A percentile compares a stretch with the other conserved stretches of the same genome.
phyloP scores from a whole-genome alignment of 2,888 invertebrate species.

The Mesopsocus fuscifrons region DNA sequence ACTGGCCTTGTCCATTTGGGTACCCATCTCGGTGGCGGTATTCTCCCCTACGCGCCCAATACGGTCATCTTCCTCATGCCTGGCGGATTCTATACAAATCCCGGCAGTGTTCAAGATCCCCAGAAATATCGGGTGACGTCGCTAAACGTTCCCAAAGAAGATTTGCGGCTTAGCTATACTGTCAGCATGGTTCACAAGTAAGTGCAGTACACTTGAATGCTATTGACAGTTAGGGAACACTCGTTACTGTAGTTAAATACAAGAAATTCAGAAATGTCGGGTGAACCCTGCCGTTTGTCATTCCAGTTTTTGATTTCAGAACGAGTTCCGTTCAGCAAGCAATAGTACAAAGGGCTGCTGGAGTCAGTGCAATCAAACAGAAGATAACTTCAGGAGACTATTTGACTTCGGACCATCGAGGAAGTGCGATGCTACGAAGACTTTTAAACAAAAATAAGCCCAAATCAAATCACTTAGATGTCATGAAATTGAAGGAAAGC shows the following conservation, averaged over 20 bases:
- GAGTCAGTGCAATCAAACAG: conserved; percentile 28
- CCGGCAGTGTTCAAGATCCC: conserved; percentile 24
- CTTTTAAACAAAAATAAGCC: conserved; percentile 17
- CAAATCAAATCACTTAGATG: conserved; percentile 29
- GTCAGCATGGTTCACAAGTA: conserved; percentile 44
- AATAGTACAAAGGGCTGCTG: conserved; percentile 44
- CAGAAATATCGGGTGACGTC: conserved; percentile 26
- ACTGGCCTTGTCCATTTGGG: conserved; percentile 63
- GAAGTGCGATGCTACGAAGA: conserved; percentile 18
- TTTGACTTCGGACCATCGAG: conserved; percentile 14
- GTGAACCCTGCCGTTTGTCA: too few species aligned
- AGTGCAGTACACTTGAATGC: too few species aligned
- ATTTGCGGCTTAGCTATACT: conserved; percentile 53
- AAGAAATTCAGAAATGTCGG: too few species aligned
- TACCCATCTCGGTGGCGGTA: conserved; percentile 41
- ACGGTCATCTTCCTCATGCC: conserved; percentile 73
- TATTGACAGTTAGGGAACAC: too few species aligned
- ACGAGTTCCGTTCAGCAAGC: conserved; percentile 50
- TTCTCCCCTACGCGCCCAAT: conserved; percentile 45
- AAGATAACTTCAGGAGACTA: conserved; percentile 29
- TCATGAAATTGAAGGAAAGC: conserved; percentile 41
- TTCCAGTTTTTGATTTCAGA: conserved; percentile 17
- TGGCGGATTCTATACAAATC: conserved; percentile 62
- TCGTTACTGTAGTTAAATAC: too few species aligned
- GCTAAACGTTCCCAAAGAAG: conserved; percentile 34